Base-by-base conservation (phyloP, 2,113 vertebrate species). In the Thymallus thymallus region DNA sequence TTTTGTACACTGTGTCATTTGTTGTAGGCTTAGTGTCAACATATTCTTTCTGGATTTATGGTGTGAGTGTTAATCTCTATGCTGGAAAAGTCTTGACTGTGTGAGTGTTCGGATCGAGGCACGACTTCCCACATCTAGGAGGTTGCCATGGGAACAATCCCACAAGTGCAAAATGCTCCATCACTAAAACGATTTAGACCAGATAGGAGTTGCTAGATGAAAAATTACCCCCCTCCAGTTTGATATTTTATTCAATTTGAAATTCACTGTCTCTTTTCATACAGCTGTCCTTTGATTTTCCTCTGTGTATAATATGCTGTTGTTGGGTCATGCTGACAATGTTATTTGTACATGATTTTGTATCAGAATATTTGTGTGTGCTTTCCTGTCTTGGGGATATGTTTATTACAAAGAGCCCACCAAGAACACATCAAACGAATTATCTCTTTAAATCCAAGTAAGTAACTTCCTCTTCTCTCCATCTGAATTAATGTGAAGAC, bases 81-180 rank as follows among this genome's bases (percentile, higher is more conserved):
- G 24, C 61, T 63, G 61, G 24, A 63, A 60, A 60, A 26, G 20
- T 63, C 9, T 63, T 41, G 20, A 32, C 14, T 35, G 32, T 41
- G 29, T n/a, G 30, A 20, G 29, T 20, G 65, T 41, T 58, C 58
- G 41, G 16, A 29, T 69, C 9, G 48, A 69, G 70, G 48, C 62
- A 41, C 51, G 1, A 16, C 74, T 74, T 83, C 67, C 83, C 78
- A 84, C 79, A 79, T 72, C 58, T 4, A 76, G 73, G 69, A 2
- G 71, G 89, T 89, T 85, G 74, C 86, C 68, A 90, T 85, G 79
- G 88, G 77, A 86, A 90, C 87, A 68, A 29, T 82, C 84, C 77
- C 75, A 80, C 78, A 73, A 77, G 80, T 74, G 56, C 29, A 74
- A 78, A 79, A 77, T 74, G 61, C 73, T 70, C 75, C 32, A 20